A percentile compares a stretch with the other conserved stretches of the same genome.
These are phyloP conservation scores for Heliconius hewitsoni DNA, from an alignment of 1,140 invertebrate genomes.

Conservation along the genomic window DNA sequence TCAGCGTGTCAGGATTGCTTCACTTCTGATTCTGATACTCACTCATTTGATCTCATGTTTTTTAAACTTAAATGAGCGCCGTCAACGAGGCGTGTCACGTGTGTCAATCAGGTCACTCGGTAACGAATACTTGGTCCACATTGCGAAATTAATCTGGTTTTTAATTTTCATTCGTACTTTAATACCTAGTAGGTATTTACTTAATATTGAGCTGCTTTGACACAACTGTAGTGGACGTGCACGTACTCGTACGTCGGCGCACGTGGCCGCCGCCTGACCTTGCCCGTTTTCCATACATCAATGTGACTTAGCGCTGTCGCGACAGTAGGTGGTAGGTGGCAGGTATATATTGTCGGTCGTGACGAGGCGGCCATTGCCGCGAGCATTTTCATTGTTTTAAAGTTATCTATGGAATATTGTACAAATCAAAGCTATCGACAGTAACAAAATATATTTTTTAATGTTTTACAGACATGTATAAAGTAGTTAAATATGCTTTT, in stretches of 20 bases:
- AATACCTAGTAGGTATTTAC: not conserved
- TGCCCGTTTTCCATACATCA: not conserved
- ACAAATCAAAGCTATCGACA: too few relatives aligned
- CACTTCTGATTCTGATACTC: not conserved
- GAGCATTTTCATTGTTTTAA: too few relatives aligned
- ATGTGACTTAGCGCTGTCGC: not conserved
- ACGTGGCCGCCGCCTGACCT: not conserved
- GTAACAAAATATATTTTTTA: too few relatives aligned
- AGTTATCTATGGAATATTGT: too few relatives aligned
- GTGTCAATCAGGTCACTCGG: not conserved
- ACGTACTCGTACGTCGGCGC: not conserved
- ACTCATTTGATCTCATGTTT: not conserved
- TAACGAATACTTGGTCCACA: not conserved
- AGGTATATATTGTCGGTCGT: too few relatives aligned
- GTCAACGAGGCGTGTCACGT: not conserved
- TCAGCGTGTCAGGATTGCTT: too few relatives aligned
- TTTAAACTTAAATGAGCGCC: not conserved
- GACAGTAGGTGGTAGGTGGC: not conserved
- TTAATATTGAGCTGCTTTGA: too few relatives aligned
- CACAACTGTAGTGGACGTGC: too few relatives aligned
- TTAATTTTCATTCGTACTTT: not conserved
- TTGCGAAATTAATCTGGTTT: constrained; percentile 9
- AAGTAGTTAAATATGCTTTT: too few relatives aligned
- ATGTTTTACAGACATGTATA: too few relatives aligned
- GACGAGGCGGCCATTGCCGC: too few relatives aligned